Evolutionary conservation across 2,113 vertebrate species (phyloP).

Genomic region (Ceyx melanurus): DNA sequence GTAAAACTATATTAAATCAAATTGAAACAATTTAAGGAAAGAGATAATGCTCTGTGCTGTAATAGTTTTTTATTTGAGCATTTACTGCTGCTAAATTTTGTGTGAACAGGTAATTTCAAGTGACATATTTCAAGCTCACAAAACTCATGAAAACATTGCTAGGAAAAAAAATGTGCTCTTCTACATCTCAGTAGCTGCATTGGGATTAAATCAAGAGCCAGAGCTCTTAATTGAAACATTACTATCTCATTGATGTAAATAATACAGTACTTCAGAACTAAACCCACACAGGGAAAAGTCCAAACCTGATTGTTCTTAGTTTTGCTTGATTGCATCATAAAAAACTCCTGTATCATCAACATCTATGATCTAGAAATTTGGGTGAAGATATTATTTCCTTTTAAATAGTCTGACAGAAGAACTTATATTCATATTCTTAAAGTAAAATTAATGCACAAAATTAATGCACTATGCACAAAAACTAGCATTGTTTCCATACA

Average conservation of each 20-base stretch:
- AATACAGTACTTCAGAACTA: background rate
- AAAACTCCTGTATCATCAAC: background rate
- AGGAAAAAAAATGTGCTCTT: background rate
- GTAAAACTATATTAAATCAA: conserved; percentile 7
- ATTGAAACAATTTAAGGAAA: background rate
- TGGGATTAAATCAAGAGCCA: background rate
- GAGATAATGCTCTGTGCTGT: background rate
- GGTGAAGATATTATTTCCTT: background rate
- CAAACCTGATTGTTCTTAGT: background rate
- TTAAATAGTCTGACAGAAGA: background rate
- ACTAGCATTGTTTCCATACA: background rate
- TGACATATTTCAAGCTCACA: background rate
- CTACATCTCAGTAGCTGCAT: background rate
- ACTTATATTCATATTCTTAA: background rate
- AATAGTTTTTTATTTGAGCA: background rate
- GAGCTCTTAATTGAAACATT: background rate
- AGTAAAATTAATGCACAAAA: conserved; percentile 5
- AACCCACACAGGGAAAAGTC: background rate
- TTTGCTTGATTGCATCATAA: background rate
- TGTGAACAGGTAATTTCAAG: background rate
- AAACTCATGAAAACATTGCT: background rate
- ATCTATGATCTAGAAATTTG: background rate
- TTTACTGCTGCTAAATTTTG: background rate
- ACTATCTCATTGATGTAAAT: background rate
- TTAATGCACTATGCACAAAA: background rate